Evolutionary conservation across 2,797 vertebrate genomes (phyloP).

Genomic region (Saxicola maurus): DNA sequence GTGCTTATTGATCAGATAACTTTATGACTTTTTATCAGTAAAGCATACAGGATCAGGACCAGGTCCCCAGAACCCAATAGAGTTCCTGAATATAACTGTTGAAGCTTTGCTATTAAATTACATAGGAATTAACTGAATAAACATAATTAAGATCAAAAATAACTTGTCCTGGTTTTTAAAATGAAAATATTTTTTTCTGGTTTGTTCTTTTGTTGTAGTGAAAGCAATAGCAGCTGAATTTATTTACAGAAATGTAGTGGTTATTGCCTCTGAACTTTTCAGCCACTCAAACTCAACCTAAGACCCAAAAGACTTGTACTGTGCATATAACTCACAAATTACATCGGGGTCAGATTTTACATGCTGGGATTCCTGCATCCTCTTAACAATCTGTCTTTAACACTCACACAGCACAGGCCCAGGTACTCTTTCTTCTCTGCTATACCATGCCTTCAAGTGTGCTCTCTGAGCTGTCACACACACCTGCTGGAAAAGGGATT

Average conservation of each 20-base stretch:
- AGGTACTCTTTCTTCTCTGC: not conserved
- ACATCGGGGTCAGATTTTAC: not conserved
- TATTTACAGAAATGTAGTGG: not conserved
- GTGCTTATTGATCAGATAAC: not conserved
- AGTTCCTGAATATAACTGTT: not conserved
- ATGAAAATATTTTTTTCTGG: not conserved
- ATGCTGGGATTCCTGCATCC: not conserved
- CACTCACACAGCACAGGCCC: not conserved
- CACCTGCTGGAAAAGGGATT: not conserved
- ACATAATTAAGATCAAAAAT: not conserved
- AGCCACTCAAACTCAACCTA: not conserved
- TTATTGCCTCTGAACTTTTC: not conserved
- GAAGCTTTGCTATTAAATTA: not conserved
- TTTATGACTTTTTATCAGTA: not conserved
- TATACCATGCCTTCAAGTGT: not conserved
- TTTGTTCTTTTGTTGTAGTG: not conserved
- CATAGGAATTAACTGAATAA: not conserved
- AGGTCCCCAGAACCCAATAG: not conserved
- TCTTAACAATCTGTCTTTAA: not conserved
- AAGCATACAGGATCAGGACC: not conserved
- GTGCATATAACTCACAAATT: not conserved
- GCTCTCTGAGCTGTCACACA: not conserved
- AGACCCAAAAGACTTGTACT: not conserved
- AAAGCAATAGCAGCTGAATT: not conserved
- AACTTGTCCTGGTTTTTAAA: not conserved